A percentile compares a stretch with the other conserved stretches of the same genome.
Conservation (phyloP, 2,113 vertebrate genomes). For the Petrocephalus zakoni region DNA sequence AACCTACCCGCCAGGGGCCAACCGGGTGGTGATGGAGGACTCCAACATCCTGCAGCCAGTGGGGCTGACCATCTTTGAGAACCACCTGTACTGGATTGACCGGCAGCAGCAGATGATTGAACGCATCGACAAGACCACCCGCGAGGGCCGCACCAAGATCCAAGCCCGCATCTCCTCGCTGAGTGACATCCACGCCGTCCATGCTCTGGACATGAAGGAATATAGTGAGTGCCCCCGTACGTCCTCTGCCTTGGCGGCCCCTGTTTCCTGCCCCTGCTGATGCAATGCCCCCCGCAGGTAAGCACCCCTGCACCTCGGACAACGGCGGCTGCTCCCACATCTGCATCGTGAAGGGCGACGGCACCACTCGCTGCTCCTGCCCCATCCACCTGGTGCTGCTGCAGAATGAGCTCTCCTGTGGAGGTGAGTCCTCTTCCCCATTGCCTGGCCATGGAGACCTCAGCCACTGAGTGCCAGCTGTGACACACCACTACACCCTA, state of each 20-base stretch:
- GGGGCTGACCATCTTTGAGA: slow-evolving; percentile 86
- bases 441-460: neutral
- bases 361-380: slow-evolving; percentile 90
- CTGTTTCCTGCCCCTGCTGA: neutral
- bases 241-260: neutral
- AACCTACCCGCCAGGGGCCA: slow-evolving; percentile 67
- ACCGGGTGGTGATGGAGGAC: slow-evolving; percentile 87
- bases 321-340: slow-evolving; percentile 96
- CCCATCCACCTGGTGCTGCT: slow-evolving; percentile 88
- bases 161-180: slow-evolving; percentile 88
- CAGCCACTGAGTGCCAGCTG: neutral
- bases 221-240: slow-evolving; percentile 71
- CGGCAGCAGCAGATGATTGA: slow-evolving; percentile 98
- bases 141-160: slow-evolving; percentile 89
- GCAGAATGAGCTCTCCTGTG: slow-evolving; percentile 88
- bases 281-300: slow-evolving; percentile 56
- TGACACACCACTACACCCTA: neutral
- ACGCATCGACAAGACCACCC: slow-evolving; percentile 85
- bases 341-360: slow-evolving; percentile 91
- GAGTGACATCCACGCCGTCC: slow-evolving; percentile 93
- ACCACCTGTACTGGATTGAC: slow-evolving; percentile 96
- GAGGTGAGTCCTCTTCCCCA: slow-evolving; percentile 63
- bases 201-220: slow-evolving; percentile 79
- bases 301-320: slow-evolving; percentile 87
- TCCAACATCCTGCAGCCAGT: slow-evolving; percentile 95